Evolutionary conservation across 2,113 vertebrate species (phyloP), one percentile per base, ranked within the genome.

Genomic region (Ibidorhyncha struthersii): DNA sequence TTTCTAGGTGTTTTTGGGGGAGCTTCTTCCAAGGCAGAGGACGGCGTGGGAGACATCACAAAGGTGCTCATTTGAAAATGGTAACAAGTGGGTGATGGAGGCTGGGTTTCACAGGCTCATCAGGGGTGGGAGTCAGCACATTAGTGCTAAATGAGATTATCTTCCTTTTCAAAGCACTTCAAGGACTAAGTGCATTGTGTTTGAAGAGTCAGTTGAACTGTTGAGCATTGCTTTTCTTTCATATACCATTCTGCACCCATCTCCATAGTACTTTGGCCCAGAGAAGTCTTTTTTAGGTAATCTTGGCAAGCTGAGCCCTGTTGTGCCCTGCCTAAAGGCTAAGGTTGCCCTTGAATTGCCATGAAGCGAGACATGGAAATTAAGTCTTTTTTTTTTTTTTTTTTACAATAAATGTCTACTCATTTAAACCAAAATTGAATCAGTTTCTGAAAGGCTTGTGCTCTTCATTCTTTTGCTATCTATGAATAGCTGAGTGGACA

Each of bases 61-160:
- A 94, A 94, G 95, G 87, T 72, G 36, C 74, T 89, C 0, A 3
- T 59, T 90, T 72, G 91, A 79, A 96, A 95, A 91, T 91, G 95
- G 92, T n/a, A 96, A 96, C 27, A 20, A 89, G 96, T 96, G 96
- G 96, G 96, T 91, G 96, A 66, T 49, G 82, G 70, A 91, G 87
- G 90, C 53, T 88, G 90, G 22, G 66, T 52, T 93, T 91, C 91
- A 36, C 3, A 27, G 84, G 81, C 87, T 91, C 6, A 0, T 59
- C 53, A 47, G 26, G 77, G 49, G 91, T 61, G 74, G 89, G 81
- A 95, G 90, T 74, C 78, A 82, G 53, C 7, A 3, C 73, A 49
- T 85, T 72, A 77, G 74, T 41, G 78, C 81, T 76, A 96, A 91
- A 59, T 76, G 73, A 82, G 78, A 96, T 96, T 87, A 91, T 76